These are phyloP conservation scores for Drosophila setosimentum DNA, from an alignment of 2,888 invertebrate genomes.

Conservation along the genomic window DNA sequence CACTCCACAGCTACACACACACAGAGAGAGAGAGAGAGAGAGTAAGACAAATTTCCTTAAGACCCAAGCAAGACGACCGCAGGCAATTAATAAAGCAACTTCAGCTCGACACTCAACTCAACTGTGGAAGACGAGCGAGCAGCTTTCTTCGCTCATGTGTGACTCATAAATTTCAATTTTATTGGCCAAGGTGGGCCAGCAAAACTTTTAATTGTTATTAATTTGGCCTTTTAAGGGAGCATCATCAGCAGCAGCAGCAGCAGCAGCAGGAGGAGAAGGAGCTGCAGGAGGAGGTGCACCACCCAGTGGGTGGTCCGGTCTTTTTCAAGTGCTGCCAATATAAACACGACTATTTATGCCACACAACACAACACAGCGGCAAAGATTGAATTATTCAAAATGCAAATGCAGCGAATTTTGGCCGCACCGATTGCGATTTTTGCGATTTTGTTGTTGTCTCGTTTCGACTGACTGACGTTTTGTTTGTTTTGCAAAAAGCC, in stretches of 20 bases:
- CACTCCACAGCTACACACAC: not conserved
- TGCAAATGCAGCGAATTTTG: slow-evolving; percentile 65
- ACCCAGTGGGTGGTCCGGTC: slow-evolving; percentile 48
- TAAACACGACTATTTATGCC: slow-evolving; percentile 77
- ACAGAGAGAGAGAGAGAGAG: slow-evolving; percentile 3
- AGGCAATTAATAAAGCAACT: slow-evolving; percentile 70
- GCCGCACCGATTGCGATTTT: slow-evolving; percentile 24
- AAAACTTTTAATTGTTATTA: slow-evolving; percentile 78
- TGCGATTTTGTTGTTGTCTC: slow-evolving; percentile 26
- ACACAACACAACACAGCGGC: slow-evolving; percentile 11
- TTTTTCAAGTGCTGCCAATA: slow-evolving; percentile 77
- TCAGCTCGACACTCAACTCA: slow-evolving; percentile 16
- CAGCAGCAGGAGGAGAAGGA: accelerated
- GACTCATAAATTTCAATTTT: slow-evolving; percentile 80
- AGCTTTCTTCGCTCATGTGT: slow-evolving; percentile 65
- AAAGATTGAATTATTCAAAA: slow-evolving; percentile 67
- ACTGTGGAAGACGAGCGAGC: not conserved
- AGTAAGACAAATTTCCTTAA: slow-evolving; percentile 65
- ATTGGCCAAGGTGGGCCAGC: slow-evolving; percentile 70
- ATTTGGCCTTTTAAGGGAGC: slow-evolving; percentile 56
- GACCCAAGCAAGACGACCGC: slow-evolving; percentile 49
- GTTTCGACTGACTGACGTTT: slow-evolving; percentile 74
- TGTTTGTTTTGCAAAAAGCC: slow-evolving; percentile 81
- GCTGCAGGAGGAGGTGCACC: not conserved
- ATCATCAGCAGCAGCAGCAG: not conserved